phyloP scores from a whole-genome alignment of 2,888 invertebrate species.

The Rotaria macrura region DNA sequence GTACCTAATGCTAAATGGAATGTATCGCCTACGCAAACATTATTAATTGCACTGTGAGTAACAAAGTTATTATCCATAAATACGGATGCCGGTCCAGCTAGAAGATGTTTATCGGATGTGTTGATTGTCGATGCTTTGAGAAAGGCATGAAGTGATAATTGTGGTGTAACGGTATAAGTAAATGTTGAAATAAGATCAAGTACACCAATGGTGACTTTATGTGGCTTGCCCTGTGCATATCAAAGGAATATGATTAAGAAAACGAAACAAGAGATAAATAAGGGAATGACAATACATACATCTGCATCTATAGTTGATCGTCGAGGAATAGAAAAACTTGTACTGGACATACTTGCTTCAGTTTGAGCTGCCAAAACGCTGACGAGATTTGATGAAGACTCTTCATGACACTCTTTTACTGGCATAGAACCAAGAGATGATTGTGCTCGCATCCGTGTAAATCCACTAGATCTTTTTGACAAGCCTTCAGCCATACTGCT shows the following conservation, averaged over 20 bases:
- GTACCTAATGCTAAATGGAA: constrained; percentile 50
- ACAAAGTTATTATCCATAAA: constrained; percentile 52
- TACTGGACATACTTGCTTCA: no score
- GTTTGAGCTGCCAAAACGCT: no score
- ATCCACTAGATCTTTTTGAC: background rate
- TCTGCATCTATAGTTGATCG: constrained; percentile 36
- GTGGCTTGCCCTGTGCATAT: background rate
- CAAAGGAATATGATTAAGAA: no score
- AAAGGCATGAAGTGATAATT: constrained; percentile 45
- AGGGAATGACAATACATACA: no score
- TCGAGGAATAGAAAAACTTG: constrained; percentile 37
- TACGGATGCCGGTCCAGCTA: constrained; percentile 48
- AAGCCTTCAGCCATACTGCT: no score
- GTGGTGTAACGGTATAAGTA: constrained; percentile 48
- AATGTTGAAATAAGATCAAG: constrained; percentile 46
- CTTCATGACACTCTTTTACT: no score
- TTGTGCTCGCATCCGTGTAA: background rate
- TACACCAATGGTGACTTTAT: constrained; percentile 43
- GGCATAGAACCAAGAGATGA: no score
- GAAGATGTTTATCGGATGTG: constrained; percentile 45
- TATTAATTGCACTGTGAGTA: constrained; percentile 37
- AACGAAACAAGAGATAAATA: no score
- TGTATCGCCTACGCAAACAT: constrained; percentile 49
- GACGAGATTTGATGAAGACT: no score
- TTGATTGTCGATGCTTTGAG: constrained; percentile 48